A percentile compares a stretch with the other conserved stretches of the same genome.
phyloP scores from a whole-genome alignment of 2,888 invertebrate genomes.

The Drosophila borborema region DNA sequence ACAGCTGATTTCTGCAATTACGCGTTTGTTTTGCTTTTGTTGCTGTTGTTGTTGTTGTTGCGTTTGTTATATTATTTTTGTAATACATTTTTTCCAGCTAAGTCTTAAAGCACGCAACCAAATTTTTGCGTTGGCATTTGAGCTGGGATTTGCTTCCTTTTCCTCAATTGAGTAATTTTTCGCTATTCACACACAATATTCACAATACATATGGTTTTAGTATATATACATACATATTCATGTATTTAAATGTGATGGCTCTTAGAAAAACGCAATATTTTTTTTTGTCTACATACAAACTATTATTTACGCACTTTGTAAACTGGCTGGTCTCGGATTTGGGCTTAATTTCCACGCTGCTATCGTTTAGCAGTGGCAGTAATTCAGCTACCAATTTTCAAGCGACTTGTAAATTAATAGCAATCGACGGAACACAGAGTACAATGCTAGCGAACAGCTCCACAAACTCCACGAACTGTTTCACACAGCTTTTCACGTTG shows the following conservation, averaged over 20 bases:
- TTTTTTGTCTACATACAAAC: not conserved
- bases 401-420: slow-evolving; percentile 52
- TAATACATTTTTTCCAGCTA: slow-evolving; percentile 65
- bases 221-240: slow-evolving; percentile 7
- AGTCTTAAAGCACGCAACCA: slow-evolving; percentile 63
- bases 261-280: slow-evolving; percentile 21
- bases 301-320: slow-evolving; percentile 60
- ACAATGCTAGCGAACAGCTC: slow-evolving; percentile 54
- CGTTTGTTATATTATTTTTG: slow-evolving; percentile 48
- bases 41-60: slow-evolving; percentile 47
- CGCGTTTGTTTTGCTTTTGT: slow-evolving; percentile 77
- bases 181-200: slow-evolving; percentile 26
- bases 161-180: slow-evolving; percentile 56
- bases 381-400: slow-evolving; percentile 44
- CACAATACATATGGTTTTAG: slow-evolving; percentile 14
- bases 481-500: slow-evolving; percentile 55
- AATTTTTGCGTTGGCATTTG: slow-evolving; percentile 46
- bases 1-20: slow-evolving; percentile 85
- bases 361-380: slow-evolving; percentile 42
- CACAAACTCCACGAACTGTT: slow-evolving; percentile 60
- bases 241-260: slow-evolving; percentile 34
- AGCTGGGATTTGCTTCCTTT: slow-evolving; percentile 55
- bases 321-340: slow-evolving; percentile 40
- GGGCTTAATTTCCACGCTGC: slow-evolving; percentile 49
- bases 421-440: slow-evolving; percentile 56